Conservation (phyloP, 1,140 invertebrate species). For the Pseudomyrmex gracilis region DNA sequence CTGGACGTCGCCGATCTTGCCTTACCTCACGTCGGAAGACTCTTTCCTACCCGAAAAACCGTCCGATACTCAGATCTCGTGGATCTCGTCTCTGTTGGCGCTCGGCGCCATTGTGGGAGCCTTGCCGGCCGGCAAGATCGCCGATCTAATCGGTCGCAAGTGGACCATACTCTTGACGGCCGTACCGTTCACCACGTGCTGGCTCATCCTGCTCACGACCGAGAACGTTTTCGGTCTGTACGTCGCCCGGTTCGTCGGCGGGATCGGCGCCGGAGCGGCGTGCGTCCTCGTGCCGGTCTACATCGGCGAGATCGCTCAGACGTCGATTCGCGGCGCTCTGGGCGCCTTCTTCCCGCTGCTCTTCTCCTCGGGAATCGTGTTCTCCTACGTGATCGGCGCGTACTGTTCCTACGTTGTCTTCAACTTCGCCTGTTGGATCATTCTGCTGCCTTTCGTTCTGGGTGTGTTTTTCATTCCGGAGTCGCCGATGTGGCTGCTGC, state of each 20-base stretch:
- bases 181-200: constrained; percentile 87
- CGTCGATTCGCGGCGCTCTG: constrained; percentile 87
- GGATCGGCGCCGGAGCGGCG: constrained; percentile 88
- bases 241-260: constrained; percentile 88
- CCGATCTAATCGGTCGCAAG: constrained; percentile 89
- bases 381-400: constrained; percentile 88
- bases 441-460: constrained; percentile 74
- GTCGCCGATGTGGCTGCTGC: constrained; percentile 78
- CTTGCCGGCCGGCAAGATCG: constrained; percentile 87
- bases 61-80: constrained; percentile 82
- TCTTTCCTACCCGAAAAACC: constrained; percentile 45
- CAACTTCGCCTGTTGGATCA: constrained; percentile 85
- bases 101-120: constrained; percentile 87
- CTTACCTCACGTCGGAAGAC: constrained; percentile 72
- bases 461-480: constrained; percentile 68
- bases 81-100: constrained; percentile 86
- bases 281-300: constrained; percentile 88
- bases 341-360: constrained; percentile 90
- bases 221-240: constrained; percentile 80
- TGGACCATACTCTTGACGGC: constrained; percentile 86
- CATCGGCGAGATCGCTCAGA: constrained; percentile 89
- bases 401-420: constrained; percentile 87
- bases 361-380: constrained; percentile 88
- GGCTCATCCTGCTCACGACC: constrained; percentile 86
- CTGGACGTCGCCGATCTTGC: constrained; percentile 87